A percentile compares a stretch with the other conserved stretches of the same genome.
Conservation (phyloP, 2,888 invertebrate species). For the Monoplex corrugatus region DNA sequence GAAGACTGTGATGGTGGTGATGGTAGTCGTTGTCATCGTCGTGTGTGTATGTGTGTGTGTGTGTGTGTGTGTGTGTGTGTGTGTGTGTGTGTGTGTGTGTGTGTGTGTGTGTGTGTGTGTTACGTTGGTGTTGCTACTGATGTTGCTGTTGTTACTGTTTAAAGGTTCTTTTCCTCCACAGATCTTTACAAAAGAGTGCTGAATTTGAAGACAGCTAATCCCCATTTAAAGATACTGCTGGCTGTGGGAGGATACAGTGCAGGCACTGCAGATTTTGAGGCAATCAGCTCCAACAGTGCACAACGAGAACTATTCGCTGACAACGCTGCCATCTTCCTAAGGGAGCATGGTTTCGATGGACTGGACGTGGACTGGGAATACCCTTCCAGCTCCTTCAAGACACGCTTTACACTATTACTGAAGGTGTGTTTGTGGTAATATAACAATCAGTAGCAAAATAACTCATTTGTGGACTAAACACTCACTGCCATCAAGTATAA, state of each 20-base stretch:
- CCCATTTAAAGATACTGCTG: slow-evolving; percentile 19
- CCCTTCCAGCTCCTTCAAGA: background rate
- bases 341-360: background rate
- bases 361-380: slow-evolving; percentile 38
- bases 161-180: background rate
- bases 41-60: too few relatives aligned
- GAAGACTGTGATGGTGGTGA: too few relatives aligned
- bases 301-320: slow-evolving; percentile 52
- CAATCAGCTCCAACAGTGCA: background rate
- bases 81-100: too few relatives aligned
- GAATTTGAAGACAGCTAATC: background rate
- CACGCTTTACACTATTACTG: background rate
- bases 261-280: background rate
- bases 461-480: too few relatives aligned
- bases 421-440: too few relatives aligned
- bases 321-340: slow-evolving; percentile 17
- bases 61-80: too few relatives aligned
- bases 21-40: too few relatives aligned
- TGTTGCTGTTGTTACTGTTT: too few relatives aligned
- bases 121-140: too few relatives aligned
- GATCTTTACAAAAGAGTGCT: background rate
- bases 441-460: too few relatives aligned
- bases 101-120: too few relatives aligned
- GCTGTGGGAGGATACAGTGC: slow-evolving; percentile 82
- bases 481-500: too few relatives aligned